These are phyloP conservation scores for Sciurus carolinensis DNA, from an alignment of 2,797 vertebrate species.

Conservation along the genomic window DNA sequence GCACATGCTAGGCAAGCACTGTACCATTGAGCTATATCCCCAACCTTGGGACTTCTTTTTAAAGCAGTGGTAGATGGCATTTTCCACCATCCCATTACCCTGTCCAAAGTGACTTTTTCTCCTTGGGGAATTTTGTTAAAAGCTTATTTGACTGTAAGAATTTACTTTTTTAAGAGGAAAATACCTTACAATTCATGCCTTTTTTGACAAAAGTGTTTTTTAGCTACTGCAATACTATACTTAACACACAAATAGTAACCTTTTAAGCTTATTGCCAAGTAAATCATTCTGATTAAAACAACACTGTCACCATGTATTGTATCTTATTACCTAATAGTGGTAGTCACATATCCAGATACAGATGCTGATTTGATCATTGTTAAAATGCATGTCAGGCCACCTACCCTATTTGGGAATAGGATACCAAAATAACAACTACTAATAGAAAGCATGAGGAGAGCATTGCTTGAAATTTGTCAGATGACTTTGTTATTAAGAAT, in stretches of 20 bases:
- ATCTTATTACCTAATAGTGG: background rate
- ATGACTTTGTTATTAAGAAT: slow-evolving; percentile 21
- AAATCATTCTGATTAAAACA: slow-evolving; percentile 38
- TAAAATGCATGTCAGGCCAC: background rate
- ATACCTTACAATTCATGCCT: slow-evolving; percentile 11
- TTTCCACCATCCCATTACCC: background rate
- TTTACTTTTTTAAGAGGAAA: slow-evolving; percentile 54
- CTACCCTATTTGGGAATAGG: slow-evolving; percentile 34
- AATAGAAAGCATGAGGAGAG: background rate
- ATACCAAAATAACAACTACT: background rate
- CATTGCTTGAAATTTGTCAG: background rate
- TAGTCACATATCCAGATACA: background rate
- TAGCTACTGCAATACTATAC: background rate
- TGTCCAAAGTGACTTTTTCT: slow-evolving; percentile 24
- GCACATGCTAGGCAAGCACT: too few relatives aligned
- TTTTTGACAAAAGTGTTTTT: slow-evolving; percentile 43
- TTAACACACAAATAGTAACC: slow-evolving; percentile 11
- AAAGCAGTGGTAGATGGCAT: background rate
- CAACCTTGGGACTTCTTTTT: background rate
- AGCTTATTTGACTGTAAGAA: slow-evolving; percentile 27
- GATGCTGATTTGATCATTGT: slow-evolving; percentile 5
- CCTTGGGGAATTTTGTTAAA: slow-evolving; percentile 47
- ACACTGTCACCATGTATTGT: background rate
- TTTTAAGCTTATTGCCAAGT: background rate
- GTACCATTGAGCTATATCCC: too few relatives aligned